Conservation (phyloP, 2,113 vertebrate genomes). For the Upupa epops region DNA sequence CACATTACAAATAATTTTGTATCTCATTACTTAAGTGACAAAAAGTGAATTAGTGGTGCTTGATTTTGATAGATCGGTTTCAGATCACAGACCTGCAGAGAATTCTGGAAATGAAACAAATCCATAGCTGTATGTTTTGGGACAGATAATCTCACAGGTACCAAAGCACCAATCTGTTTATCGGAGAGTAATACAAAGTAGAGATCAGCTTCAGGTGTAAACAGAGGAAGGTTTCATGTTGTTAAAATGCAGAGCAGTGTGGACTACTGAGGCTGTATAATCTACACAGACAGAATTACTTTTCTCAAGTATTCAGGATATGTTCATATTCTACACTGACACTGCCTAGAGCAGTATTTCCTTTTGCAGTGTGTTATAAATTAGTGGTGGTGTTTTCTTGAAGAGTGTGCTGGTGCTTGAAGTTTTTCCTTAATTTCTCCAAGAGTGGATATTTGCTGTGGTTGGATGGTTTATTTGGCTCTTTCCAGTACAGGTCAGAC, state of each 20-base stretch:
- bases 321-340: neutral
- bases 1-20: neutral
- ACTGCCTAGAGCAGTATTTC: neutral
- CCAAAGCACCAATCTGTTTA: neutral
- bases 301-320: neutral
- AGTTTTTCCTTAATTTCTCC: neutral
- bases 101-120: neutral
- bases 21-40: neutral
- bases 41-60: neutral
- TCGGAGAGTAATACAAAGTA: neutral
- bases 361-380: neutral
- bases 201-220: neutral
- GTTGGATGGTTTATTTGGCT: neutral
- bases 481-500: neutral
- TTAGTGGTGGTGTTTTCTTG: neutral
- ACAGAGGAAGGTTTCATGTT: neutral
- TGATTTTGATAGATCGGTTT: neutral
- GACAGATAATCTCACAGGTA: neutral
- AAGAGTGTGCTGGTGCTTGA: neutral
- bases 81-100: neutral
- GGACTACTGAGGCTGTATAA: neutral
- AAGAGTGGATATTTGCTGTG: neutral
- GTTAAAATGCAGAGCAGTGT: neutral
- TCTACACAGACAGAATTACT: neutral
- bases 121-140: neutral